phyloP scores from a whole-genome alignment of 1,140 invertebrate genomes.

The Drosophila truncata region DNA sequence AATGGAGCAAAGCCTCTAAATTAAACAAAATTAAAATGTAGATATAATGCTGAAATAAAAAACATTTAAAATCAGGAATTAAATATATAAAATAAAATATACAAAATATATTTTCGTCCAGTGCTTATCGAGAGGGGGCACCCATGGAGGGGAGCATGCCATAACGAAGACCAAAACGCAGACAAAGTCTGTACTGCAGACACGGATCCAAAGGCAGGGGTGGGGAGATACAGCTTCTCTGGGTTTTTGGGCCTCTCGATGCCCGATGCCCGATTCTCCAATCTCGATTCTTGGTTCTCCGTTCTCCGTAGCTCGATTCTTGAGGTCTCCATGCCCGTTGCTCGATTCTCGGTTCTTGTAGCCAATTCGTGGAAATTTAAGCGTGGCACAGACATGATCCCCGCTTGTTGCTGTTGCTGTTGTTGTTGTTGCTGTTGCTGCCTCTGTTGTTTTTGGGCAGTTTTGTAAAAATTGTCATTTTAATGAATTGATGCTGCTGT shows the following conservation, averaged over 20 bases:
- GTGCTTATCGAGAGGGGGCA: conserved; percentile 16
- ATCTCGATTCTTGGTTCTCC: conserved; percentile 29
- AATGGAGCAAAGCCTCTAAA: background rate
- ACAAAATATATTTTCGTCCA: background rate
- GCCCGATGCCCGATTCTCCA: conserved; percentile 23
- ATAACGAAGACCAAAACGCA: conserved; percentile 49
- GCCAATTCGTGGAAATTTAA: conserved; percentile 84
- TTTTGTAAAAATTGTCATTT: conserved; percentile 84
- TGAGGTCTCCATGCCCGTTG: conserved; percentile 31
- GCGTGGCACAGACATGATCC: conserved; percentile 81
- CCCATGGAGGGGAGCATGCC: conserved; percentile 21
- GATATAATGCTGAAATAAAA: background rate
- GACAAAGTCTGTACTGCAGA: conserved; percentile 41
- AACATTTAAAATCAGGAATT: background rate
- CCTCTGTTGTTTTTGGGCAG: conserved; percentile 80
- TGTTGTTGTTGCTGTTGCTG: conserved; percentile 55
- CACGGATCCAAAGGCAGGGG: conserved; percentile 22
- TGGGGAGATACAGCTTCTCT: conserved; percentile 12
- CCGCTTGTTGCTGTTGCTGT: conserved; percentile 71
- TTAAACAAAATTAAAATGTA: background rate
- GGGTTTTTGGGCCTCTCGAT: conserved; percentile 35
- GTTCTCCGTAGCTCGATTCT: conserved; percentile 13
- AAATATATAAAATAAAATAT: background rate
- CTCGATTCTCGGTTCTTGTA: conserved; percentile 70
- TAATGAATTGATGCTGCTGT: conserved; percentile 84